Evolutionary conservation across 2,797 vertebrate genomes (phyloP).

Genomic region (Myotis daubentonii): DNA sequence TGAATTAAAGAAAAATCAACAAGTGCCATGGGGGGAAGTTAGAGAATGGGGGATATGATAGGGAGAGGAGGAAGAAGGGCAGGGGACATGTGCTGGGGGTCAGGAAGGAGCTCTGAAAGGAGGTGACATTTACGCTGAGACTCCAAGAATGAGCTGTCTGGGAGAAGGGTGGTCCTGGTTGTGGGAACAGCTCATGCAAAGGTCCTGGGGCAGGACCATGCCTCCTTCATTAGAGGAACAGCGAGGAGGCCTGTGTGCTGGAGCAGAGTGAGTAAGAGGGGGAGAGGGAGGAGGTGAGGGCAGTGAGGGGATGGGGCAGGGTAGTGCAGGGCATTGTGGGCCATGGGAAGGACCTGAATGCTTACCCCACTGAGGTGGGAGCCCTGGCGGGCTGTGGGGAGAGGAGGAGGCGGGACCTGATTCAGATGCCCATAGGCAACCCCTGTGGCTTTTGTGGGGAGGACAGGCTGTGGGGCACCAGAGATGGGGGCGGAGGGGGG

Average conservation of each 20-base stretch:
- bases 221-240: neutral
- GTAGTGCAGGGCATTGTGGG: accelerated
- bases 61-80: neutral
- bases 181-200: neutral
- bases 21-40: neutral
- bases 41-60: neutral
- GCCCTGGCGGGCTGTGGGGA: neutral
- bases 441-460: neutral
- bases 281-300: neutral
- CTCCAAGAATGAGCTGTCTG: neutral
- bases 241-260: accelerated
- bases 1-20: neutral
- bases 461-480: neutral
- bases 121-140: neutral
- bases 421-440: neutral
- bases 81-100: too few relatives aligned
- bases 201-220: neutral
- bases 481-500: accelerated
- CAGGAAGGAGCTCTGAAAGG: neutral
- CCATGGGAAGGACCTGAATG: neutral
- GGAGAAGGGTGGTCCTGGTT: neutral
- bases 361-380: neutral
- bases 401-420: neutral
- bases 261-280: neutral
- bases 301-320: neutral